phyloP scores from a whole-genome alignment of 64 coral and sea anemone genomes.

The Trachythela sp. region DNA sequence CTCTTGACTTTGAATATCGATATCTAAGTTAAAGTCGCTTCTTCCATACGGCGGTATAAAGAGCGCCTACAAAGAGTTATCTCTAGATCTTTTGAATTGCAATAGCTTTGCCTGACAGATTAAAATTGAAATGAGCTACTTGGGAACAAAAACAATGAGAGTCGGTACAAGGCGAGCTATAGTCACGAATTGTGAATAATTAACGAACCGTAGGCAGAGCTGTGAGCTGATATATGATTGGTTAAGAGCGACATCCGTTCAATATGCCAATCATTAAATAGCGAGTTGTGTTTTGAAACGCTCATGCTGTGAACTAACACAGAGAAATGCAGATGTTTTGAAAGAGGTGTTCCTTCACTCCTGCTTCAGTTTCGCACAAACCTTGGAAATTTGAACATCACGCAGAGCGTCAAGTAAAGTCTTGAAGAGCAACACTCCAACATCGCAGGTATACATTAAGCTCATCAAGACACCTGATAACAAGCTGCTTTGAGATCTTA shows the following conservation, averaged over 20 bases:
- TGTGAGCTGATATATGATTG: background rate
- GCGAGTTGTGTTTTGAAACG: conserved; percentile 22
- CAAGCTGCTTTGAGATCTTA: background rate
- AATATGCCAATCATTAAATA: conserved; percentile 33
- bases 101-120: background rate
- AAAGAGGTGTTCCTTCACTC: conserved; percentile 11
- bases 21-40: background rate
- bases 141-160: conserved; percentile 9
- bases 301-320: conserved; percentile 23
- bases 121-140: conserved; percentile 12
- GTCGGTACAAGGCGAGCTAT: background rate
- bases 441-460: background rate
- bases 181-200: conserved; percentile 25
- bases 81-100: conserved; percentile 11
- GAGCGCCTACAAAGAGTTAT: background rate
- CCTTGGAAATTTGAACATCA: background rate
- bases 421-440: background rate
- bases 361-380: background rate
- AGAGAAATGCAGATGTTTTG: conserved; percentile 31
- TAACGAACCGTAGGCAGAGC: background rate
- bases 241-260: conserved; percentile 5
- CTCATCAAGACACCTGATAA: conserved; percentile 17
- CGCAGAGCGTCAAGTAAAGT: background rate
- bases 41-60: background rate
- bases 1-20: background rate